Percentiles rank a stretch among this genome's conserved stretches.
These are phyloP conservation scores for Macroramphosus scolopax DNA, from an alignment of 2,797 vertebrate genomes.

Conservation along the genomic window DNA sequence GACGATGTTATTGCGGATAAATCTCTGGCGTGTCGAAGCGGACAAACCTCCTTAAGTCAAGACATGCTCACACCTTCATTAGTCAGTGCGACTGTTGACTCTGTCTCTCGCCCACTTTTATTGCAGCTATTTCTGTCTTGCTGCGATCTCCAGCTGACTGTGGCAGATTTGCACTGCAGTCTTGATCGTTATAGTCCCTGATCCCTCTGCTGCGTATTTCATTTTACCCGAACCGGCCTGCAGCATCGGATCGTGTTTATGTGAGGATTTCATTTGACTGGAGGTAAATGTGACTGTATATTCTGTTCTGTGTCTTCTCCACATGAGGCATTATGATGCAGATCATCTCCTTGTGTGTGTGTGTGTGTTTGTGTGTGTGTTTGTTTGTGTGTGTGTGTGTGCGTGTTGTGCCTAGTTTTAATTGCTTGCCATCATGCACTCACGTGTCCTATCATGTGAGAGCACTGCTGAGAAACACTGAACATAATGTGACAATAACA, in stretches of 20 bases:
- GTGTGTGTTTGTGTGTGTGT: too few species aligned
- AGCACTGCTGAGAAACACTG: too few species aligned
- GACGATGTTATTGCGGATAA: neutral
- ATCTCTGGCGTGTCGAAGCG: too few species aligned
- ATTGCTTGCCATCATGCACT: too few species aligned
- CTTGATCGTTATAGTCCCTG: too few species aligned
- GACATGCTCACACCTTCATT: constrained; percentile 1
- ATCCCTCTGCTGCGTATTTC: too few species aligned
- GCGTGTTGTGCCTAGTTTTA: too few species aligned
- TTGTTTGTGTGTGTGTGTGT: too few species aligned
- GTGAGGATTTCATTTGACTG: neutral
- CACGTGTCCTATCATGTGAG: too few species aligned
- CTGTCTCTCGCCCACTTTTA: constrained; percentile 4
- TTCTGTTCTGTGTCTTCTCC: neutral
- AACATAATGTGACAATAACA: too few species aligned
- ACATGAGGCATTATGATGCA: neutral
- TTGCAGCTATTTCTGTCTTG: constrained; percentile 6
- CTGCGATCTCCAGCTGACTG: neutral
- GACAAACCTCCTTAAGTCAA: too few species aligned
- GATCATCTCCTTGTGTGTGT: too few species aligned
- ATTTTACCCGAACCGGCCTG: neutral
- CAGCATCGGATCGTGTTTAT: neutral
- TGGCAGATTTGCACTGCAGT: neutral
- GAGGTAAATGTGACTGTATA: neutral
- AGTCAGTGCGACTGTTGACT: constrained; percentile 3